Conservation (phyloP, 1,140 invertebrate genomes). For the Macrobrachium rosenbergii region DNA sequence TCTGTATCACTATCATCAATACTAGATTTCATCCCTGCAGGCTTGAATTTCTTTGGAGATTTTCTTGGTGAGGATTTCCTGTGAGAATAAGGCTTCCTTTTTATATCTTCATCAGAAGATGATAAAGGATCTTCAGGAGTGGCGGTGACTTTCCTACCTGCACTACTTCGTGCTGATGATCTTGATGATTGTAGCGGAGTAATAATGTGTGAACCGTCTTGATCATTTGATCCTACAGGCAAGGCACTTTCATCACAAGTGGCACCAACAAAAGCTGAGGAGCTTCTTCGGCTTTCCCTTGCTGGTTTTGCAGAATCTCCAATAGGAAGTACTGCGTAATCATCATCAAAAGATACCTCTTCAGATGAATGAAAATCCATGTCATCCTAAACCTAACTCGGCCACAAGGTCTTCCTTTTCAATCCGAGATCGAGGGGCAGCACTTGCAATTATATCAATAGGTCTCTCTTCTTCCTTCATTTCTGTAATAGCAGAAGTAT, state of each 20-base stretch:
- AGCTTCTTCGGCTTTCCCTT: background rate
- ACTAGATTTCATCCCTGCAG: slow-evolving; percentile 1
- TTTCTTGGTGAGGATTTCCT: slow-evolving; percentile 39
- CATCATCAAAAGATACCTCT: slow-evolving; percentile 47
- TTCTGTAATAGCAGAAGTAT: background rate
- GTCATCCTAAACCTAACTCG: slow-evolving; percentile 36
- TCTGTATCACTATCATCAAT: slow-evolving; percentile 7
- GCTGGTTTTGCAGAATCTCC: slow-evolving; percentile 39
- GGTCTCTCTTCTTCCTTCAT: background rate
- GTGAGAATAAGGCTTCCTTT: background rate
- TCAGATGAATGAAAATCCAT: slow-evolving; percentile 49
- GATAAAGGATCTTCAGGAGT: no score
- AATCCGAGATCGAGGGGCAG: background rate
- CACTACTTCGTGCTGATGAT: no score
- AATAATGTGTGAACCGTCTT: no score
- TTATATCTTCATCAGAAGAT: background rate
- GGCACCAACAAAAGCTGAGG: background rate
- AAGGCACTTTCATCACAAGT: no score
- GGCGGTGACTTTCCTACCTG: no score
- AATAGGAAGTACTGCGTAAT: slow-evolving; percentile 35
- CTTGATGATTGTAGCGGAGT: no score
- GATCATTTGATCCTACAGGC: no score
- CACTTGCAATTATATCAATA: background rate
- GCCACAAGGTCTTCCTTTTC: slow-evolving; percentile 31
- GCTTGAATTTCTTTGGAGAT: slow-evolving; percentile 36